phyloP scores from a whole-genome alignment of 1,140 invertebrate genomes.

The Rhysida immarginata region DNA sequence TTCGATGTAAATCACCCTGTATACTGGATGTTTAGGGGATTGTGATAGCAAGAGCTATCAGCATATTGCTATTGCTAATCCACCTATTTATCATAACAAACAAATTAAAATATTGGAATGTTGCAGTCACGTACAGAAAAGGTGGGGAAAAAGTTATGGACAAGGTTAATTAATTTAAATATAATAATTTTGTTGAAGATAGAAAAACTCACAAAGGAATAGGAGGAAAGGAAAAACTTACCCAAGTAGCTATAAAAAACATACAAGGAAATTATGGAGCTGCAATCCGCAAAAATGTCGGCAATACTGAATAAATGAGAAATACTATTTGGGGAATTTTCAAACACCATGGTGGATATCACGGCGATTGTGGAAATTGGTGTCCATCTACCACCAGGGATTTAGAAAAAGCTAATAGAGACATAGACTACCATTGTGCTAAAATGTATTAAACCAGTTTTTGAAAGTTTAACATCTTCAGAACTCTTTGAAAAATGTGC shows the following conservation, averaged over 20 bases:
- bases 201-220: neutral
- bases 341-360: neutral
- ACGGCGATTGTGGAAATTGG: neutral
- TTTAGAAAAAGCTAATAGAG: neutral
- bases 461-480: neutral
- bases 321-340: too few species aligned
- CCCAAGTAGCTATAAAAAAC: neutral
- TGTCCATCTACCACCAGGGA: neutral
- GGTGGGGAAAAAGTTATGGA: neutral
- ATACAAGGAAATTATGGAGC: neutral
- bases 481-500: neutral
- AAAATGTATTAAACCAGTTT: neutral
- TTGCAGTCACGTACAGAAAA: neutral
- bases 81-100: neutral
- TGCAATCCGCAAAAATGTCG: too few species aligned
- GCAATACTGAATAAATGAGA: neutral
- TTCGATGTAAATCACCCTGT: too few species aligned
- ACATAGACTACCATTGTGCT: neutral
- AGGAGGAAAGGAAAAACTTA: neutral
- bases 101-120: neutral
- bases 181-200: neutral
- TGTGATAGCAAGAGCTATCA: neutral
- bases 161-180: neutral
- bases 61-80: neutral
- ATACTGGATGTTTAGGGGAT: too few species aligned